Evolutionary conservation across 2,113 vertebrate genomes (phyloP).

Genomic region (Paradisaea rubra): DNA sequence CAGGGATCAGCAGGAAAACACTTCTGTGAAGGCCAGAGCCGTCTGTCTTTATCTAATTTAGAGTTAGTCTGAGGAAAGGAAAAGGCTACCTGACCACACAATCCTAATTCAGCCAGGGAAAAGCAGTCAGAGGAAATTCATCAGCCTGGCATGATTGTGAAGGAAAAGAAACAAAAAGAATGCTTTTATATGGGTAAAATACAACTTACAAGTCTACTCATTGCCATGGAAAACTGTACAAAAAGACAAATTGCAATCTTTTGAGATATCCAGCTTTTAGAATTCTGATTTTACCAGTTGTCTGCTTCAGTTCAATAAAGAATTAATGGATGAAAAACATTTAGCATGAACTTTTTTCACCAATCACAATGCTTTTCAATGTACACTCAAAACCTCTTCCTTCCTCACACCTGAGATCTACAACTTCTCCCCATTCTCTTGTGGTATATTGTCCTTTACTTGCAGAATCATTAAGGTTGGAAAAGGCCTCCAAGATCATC

Average conservation of each 20-base stretch:
- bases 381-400: background rate
- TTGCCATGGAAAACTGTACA: background rate
- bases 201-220: background rate
- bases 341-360: background rate
- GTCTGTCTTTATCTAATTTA: background rate
- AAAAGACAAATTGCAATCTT: background rate
- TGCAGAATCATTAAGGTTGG: background rate
- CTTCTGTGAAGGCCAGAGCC: background rate
- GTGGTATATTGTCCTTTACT: rapidly evolving
- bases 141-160: background rate
- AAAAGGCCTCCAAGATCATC: background rate
- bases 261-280: background rate
- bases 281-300: background rate
- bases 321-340: background rate
- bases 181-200: background rate
- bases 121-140: background rate
- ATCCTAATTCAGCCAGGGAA: background rate
- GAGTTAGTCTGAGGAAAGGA: background rate
- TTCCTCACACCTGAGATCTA: background rate
- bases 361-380: rapidly evolving
- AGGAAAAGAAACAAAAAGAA: background rate
- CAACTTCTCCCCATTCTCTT: background rate
- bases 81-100: background rate
- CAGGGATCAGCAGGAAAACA: background rate
- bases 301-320: background rate